These are phyloP conservation scores for Thymelicus lineola DNA, from an alignment of 2,888 invertebrate genomes.

Conservation along the genomic window DNA sequence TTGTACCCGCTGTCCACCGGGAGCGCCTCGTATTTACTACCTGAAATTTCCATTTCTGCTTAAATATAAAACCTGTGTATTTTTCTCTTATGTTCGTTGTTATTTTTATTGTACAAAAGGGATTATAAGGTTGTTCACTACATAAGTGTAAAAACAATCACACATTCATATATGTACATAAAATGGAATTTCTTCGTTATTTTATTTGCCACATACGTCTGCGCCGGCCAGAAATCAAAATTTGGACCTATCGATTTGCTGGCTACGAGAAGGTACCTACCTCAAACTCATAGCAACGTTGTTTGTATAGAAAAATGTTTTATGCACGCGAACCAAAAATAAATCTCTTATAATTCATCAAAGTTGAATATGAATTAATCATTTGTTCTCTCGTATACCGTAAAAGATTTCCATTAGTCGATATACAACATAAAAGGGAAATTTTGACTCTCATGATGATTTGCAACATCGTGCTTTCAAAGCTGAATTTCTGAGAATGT, in stretches of 20 bases:
- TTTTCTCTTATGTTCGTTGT: slow-evolving; percentile 14
- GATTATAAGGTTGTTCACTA: no score
- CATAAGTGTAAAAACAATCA: no score
- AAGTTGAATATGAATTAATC: slow-evolving; percentile 18
- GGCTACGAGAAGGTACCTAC: no score
- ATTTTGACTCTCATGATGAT: slow-evolving; percentile 24
- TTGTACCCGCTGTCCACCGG: slow-evolving; percentile 95
- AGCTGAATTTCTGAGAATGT: neutral
- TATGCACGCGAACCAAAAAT: neutral
- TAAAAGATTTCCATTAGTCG: slow-evolving; percentile 33
- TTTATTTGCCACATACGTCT: no score
- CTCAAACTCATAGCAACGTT: no score
- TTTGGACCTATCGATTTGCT: no score
- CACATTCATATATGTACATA: no score
- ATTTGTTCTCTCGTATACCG: slow-evolving; percentile 13
- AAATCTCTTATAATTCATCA: neutral
- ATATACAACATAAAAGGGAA: slow-evolving; percentile 21
- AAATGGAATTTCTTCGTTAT: no score
- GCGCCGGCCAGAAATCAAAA: no score
- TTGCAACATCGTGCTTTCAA: slow-evolving; percentile 10
- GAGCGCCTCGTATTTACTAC: slow-evolving; percentile 96
- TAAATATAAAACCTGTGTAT: slow-evolving; percentile 77
- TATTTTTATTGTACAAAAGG: neutral
- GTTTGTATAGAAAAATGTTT: neutral
- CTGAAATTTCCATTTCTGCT: slow-evolving; percentile 89